Base-by-base conservation (phyloP, 1,140 invertebrate genomes). In the Drosophila ananassae region DNA sequence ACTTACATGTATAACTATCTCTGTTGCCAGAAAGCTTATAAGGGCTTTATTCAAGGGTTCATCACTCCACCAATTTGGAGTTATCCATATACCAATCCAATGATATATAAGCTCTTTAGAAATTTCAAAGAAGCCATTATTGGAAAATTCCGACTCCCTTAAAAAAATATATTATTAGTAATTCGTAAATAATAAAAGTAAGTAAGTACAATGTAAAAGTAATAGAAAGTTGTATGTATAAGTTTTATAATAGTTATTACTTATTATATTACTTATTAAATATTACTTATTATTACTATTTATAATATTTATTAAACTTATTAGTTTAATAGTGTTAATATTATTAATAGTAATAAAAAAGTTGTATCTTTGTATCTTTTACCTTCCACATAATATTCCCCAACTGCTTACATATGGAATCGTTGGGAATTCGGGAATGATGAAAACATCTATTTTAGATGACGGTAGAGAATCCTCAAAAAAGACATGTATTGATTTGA, bases 361-460 rank as follows among this genome's bases (percentile, higher is more conserved):
- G 17, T 17, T 17, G 17, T 17, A 17, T 17, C 17, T 17, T 17
- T 17, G 17, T 17, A 17, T 17, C 17, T 17, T 17, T 17, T 93
- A 97, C 96, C 95, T 96, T 89, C 96, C 96, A 10, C 96, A 92
- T 68, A 96, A 94, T 4, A 97, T 91, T 3, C 96, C 96, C 96
- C 95, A 97, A 81, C 94, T 95, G 78, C 96, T 95, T 41, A 95
- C 95, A 0, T 95, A 94, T 76, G 94, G 94, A 0, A 93, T 93
- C 0, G 94, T 93, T 66, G 94, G 94, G 80, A 97, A 97, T 78
- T 96, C 96, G 1, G 97, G 97, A 50, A 98, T 92, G 1, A 96
- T 97, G 0, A 98, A 94, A 10, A 98, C 92, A 92, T 99, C 97
- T 53, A 97, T 91, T 90, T 96, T 95, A 0, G 93, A 92, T 9